phyloP scores from a whole-genome alignment of 2,888 invertebrate genomes.

The Nephrotoma flavescens region DNA sequence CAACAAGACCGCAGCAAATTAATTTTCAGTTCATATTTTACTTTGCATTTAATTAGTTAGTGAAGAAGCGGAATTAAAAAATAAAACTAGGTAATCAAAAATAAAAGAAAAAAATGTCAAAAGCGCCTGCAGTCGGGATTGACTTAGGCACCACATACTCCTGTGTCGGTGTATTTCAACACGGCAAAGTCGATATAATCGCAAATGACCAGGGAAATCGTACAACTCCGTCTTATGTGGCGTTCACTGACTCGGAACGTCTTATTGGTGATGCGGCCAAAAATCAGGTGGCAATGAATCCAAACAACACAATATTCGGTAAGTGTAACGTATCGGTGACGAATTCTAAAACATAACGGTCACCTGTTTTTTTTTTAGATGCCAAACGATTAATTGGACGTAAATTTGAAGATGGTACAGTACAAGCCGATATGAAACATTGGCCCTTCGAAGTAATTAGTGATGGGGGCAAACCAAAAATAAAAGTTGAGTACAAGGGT shows the following conservation, averaged over 20 bases:
- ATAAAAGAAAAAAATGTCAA: conserved; percentile 16
- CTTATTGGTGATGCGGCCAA: conserved; percentile 78
- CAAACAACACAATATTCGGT: conserved; percentile 70
- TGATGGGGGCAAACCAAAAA: conserved; percentile 70
- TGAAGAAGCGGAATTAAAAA: not conserved
- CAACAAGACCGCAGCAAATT: not conserved
- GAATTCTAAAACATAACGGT: not conserved
- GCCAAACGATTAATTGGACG: conserved; percentile 93
- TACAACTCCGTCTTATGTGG: conserved; percentile 62
- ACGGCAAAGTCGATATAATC: conserved; percentile 81
- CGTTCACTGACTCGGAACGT: conserved; percentile 76
- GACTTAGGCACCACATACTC: conserved; percentile 94
- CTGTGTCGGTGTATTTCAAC: conserved; percentile 85
- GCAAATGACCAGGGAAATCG: conserved; percentile 84
- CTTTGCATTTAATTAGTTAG: not conserved
- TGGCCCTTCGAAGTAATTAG: conserved; percentile 88
- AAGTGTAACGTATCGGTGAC: not conserved
- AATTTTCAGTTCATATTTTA: not conserved
- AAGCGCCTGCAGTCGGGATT: conserved; percentile 80
- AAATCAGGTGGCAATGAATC: conserved; percentile 81
- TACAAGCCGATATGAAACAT: conserved; percentile 90
- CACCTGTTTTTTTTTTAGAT: conserved; percentile 35
- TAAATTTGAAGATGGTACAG: conserved; percentile 74
- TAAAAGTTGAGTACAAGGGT: conserved; percentile 77
- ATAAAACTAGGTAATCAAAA: not conserved